Evolutionary conservation across 2,888 invertebrate species (phyloP).

Genomic region (Heliothis peltigera): DNA sequence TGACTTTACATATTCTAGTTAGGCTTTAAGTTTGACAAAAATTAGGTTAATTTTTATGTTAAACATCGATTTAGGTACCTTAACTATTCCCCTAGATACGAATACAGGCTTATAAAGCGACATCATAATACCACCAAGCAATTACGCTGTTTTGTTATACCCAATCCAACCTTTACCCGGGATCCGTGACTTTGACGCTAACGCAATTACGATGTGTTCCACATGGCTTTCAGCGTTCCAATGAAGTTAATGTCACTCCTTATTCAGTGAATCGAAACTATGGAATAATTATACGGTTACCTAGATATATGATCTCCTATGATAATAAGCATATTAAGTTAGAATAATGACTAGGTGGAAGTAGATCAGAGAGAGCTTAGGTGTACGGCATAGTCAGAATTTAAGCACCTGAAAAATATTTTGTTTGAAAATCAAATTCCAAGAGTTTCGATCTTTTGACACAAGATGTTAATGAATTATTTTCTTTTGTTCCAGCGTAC

Average conservation of each 20-base stretch:
- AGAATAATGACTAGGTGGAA: too few species aligned
- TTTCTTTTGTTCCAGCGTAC: slow-evolving; percentile 93
- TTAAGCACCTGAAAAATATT: too few species aligned
- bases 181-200: slow-evolving; percentile 27
- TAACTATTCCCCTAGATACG: slow-evolving; percentile 12
- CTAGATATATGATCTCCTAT: not conserved
- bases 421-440: not conserved
- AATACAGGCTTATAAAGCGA: not conserved
- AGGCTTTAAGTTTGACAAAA: not conserved
- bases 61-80: not conserved
- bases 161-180: slow-evolving; percentile 20
- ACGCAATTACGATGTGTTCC: slow-evolving; percentile 26
- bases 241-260: slow-evolving; percentile 7
- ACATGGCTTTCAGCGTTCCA: slow-evolving; percentile 14
- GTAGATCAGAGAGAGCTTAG: too few species aligned
- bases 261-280: slow-evolving; percentile 1
- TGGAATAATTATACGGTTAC: not conserved
- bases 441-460: not conserved
- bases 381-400: too few species aligned
- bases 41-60: not conserved
- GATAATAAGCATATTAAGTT: too few species aligned
- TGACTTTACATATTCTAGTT: too few species aligned
- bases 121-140: slow-evolving; percentile 13
- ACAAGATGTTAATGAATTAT: slow-evolving; percentile 24
- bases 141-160: slow-evolving; percentile 2